Base-by-base conservation (phyloP, 2,888 invertebrate species). In the Aphrophora alni region DNA sequence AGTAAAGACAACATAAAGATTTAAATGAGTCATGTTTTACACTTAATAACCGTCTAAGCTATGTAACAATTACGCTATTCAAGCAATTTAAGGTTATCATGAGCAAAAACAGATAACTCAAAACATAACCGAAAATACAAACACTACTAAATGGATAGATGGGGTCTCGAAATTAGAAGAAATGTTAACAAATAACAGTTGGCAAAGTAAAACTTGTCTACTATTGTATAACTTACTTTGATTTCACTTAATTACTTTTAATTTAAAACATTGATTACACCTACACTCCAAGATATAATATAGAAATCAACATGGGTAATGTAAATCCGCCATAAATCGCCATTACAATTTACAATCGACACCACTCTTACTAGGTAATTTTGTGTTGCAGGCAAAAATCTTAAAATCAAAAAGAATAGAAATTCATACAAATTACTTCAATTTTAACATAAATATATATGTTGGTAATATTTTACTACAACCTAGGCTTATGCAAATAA, bases 281-380 rank as follows among this genome's bases (percentile, higher is more conserved):
- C 59, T 59, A 59, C 59, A 59, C 59, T 59, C 21, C 21, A 21
- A 5, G 21, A 59, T 59, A 21, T 21, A 21, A 59, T 21, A 10
- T 21, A 59, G 21, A 59, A 59, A 59, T 59, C 59, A 59, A 59
- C 59, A 59, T 59, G 59, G 59, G 21, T 59, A 59, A 59, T 59
- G 21, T 59, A n/a, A 59, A 59, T 59, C 59, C 59, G 59, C 59
- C 59, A 59, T 59, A 59, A 59, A 59, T 59, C 59, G 59, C 59
- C 59, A 59, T 59, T 59, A 59, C 59, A 59, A n/a, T 21, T 59
- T 59, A 59, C 59, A 59, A 33, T 59, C 59, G 59, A 59, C 33
- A 33, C 8, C 33, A 33, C 33, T 33, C 8, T 3, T 8, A 3
- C 33, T 33, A n/a, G 33, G 33, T 33, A 33, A 33, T n/a, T 33